Evolutionary conservation across 2,888 invertebrate genomes (phyloP).

Genomic region (Hoplodrina ambigua): DNA sequence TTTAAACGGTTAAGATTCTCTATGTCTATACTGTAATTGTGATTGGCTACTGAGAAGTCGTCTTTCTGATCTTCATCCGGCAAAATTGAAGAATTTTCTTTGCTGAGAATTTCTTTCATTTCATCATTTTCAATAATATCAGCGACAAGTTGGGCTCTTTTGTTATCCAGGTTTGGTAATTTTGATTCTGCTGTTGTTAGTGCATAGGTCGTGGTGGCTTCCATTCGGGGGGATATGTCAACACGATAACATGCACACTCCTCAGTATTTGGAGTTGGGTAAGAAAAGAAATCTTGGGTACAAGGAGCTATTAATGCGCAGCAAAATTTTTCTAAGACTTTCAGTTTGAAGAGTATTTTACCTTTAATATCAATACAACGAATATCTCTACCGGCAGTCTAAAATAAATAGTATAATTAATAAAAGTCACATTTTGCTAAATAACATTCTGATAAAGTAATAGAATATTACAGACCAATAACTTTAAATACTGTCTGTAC

Average conservation of each 20-base stretch:
- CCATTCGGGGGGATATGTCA: slow-evolving; percentile 72
- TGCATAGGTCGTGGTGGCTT: slow-evolving; percentile 70
- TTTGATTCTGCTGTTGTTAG: slow-evolving; percentile 73
- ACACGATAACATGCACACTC: slow-evolving; percentile 80
- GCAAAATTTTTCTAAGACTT: slow-evolving; percentile 85
- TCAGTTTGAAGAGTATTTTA: slow-evolving; percentile 85
- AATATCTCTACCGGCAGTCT: slow-evolving; percentile 83
- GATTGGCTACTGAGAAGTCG: slow-evolving; percentile 66
- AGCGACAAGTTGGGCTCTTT: slow-evolving; percentile 84
- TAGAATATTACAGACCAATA: slow-evolving; percentile 74
- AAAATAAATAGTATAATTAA: slow-evolving; percentile 40
- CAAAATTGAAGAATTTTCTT: slow-evolving; percentile 68
- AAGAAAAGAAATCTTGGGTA: slow-evolving; percentile 70
- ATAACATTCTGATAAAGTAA: neutral
- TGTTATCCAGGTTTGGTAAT: slow-evolving; percentile 72
- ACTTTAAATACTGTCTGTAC: slow-evolving; percentile 81
- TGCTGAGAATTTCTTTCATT: slow-evolving; percentile 83
- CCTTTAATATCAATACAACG: slow-evolving; percentile 82
- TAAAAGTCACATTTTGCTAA: neutral
- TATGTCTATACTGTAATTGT: slow-evolving; percentile 73
- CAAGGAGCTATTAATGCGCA: slow-evolving; percentile 85
- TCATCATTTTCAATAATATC: slow-evolving; percentile 86
- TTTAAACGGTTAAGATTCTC: slow-evolving; percentile 83
- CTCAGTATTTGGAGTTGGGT: slow-evolving; percentile 24
- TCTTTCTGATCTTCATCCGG: slow-evolving; percentile 66